Base-by-base conservation (phyloP, 2,113 vertebrate species). In the Cyprinodon brontotheroides region DNA sequence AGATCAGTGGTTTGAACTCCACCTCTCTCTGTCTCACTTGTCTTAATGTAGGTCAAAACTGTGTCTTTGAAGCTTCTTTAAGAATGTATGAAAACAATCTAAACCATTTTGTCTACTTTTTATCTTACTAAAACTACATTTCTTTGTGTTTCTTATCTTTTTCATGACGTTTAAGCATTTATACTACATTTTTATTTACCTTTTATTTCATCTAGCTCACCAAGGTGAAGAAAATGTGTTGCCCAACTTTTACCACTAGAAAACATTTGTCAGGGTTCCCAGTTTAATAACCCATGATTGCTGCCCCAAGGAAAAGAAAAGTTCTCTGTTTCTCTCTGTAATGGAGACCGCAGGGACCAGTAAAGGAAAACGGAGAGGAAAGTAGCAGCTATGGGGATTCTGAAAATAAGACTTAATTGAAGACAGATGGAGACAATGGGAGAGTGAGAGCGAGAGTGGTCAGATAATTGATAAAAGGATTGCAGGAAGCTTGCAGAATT, bases 281-380 rank as follows among this genome's bases (percentile, higher is more conserved):
- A 50, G 62, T 78, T 79, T 77, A 64, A 71, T 65, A 50, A 20
- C 66, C 50, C 48, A 72, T 76, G 80, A 82, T 82, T 45, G 36
- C 43, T 72, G 79, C 76, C 81, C 59, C 2, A 36, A 72, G 68
- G 68, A 66, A 38, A 63, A 82, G 40, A 68, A 48, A 38, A 41
- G 12, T 63, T 70, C 70, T 74, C 60, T 62, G 38, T 75, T 85
- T 70, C 80, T 10, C 20, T 65, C 74, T 45, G 65, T 89, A 85
- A 89, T 87, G 65, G 75, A 61, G 57, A 65, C 74, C 45, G 3
- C 64, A 61, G 80, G 79, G 74, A 87, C 63, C 41, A 75, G 65
- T 68, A 60, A 65, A 65, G 61, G 65, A 64, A 60, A 79, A 61
- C 61, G 41, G 68, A 83, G 62, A 66, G 61, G 48, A 61, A 29